phyloP scores from a whole-genome alignment of 2,797 vertebrate genomes.

The Syngnathus rostellatus region DNA sequence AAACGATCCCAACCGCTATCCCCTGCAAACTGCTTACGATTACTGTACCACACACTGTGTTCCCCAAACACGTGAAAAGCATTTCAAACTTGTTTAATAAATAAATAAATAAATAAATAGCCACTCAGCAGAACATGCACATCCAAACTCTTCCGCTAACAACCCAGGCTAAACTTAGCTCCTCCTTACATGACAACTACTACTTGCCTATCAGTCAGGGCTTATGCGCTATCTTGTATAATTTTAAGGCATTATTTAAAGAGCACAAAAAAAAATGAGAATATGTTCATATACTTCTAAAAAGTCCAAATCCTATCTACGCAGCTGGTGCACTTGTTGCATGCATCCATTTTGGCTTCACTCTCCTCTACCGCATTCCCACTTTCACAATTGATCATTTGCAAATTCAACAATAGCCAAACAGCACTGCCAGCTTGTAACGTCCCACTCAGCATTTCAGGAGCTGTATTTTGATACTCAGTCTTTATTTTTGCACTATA shows the following conservation, averaged over 20 bases:
- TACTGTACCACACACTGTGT: no score
- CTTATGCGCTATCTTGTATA: background rate
- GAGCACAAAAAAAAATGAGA: no score
- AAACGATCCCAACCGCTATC: background rate
- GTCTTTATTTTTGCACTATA: background rate
- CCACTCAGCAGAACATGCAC: no score
- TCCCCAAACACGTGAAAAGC: no score
- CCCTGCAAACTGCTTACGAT: no score
- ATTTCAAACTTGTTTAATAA: no score
- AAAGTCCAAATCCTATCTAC: background rate
- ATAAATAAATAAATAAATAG: no score
- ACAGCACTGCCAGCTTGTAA: conserved; percentile 18
- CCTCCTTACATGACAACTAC: background rate
- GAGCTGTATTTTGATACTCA: conserved; percentile 14
- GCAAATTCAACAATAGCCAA: conserved; percentile 26
- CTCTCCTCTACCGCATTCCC: conserved; percentile 20
- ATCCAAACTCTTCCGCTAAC: no score
- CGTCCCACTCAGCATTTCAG: conserved; percentile 33
- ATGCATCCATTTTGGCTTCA: conserved; percentile 33
- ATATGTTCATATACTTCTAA: background rate
- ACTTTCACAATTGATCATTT: conserved; percentile 43
- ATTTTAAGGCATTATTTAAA: background rate
- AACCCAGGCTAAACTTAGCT: background rate
- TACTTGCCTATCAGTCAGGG: background rate
- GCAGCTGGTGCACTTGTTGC: background rate